Base-by-base conservation (phyloP, 2,888 invertebrate genomes). In the Calliopum simillimum region DNA sequence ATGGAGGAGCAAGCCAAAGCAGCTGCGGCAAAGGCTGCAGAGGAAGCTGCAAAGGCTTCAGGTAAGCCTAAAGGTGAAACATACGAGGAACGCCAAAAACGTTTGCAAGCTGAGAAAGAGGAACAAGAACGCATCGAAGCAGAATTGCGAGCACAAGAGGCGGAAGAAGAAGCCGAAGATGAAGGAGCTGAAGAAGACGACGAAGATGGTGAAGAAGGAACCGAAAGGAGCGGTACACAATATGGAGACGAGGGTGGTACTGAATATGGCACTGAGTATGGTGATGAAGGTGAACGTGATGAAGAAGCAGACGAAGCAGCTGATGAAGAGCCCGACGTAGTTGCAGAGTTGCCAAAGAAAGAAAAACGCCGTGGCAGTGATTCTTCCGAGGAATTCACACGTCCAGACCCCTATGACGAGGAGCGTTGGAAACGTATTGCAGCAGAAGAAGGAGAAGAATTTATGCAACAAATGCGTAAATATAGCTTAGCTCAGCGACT, bases 1-100 rank as follows among this genome's bases (percentile, higher is more conserved):
- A 81, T 85, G 81, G 85, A 86, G 69, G 84, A 86, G 69, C 84
- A 86, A 71, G 83, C 85, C n/a, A 82, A 75, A 59, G 85, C 83
- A 1, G 86, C 85, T 0, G 33, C 33, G n/a, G 84, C 84, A 19
- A 82, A 82, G 69, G 82, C 84, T 43, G 84, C 82, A 41, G 82
- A 84, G 68, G 83, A 85, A 47, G 82, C 82, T 23, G 78, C 81
- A 56, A 81, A 82, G 47, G 76, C 77, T n/a, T 77, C 77, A n/a
- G 79, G 81, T 65, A 81, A 81, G 49, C 82, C 80, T 19, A 85
- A 85, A 70, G 79, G 81, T 43, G 84, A 82, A 76, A 81, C 82
- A 47, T 85, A 76, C 73, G 84, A 83, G 72, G 84, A 85, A 72
- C 81, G 84, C 13, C 84, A 84, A 72, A 83, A 84, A 70, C 83